Base-by-base conservation (phyloP, 2,113 vertebrate genomes). In the Daubentonia madagascariensis region DNA sequence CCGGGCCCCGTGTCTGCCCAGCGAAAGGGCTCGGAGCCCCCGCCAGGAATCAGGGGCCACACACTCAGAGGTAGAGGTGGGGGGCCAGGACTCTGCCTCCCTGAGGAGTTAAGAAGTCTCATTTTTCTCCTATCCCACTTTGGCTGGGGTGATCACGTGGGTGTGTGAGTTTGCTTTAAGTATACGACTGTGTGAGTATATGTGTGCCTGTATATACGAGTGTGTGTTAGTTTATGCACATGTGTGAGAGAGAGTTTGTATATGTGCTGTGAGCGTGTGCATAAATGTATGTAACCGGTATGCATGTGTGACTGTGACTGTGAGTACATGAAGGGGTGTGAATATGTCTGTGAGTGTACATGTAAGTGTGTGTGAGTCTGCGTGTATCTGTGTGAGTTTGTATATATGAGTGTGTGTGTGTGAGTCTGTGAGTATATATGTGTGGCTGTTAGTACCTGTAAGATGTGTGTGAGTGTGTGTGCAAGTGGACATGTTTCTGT, bases 11-110 rank as follows among this genome's bases (percentile, higher is more conserved):
- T 7, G 13, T 52, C 23, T 43, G 30, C 6, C 61, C 35, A 35
- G 8, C 3, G 0, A 7, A 50, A 28, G 16, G 48, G 35, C 5
- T 30, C 37, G 48, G 35, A 57, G 54, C 35, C 12, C 70, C 10
- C 23, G 75, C 25, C 4, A 25, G n/a, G n/a, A 68, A 52, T 37
- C 12, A 8, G 35, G 57, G 54, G 8, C 23, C 54, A 16, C 80
- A 40, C 3, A 0, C 4, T 1, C 3, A 1, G 32, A 37, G 2
- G 14, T 7, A 8, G 28, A 59, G 28, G 37, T 25, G 65, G 75
- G 52, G 6, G 8, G 32, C 22, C 3, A 40, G 37, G 43, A 52
- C 35, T 10, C 32, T 8, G 2, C 13, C 35, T n/a, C 50, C n/a
- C 5, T 57, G 16, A 65, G 35, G 61, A 50, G 22, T 40, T 30